phyloP scores from a whole-genome alignment of 2,113 vertebrate species.

The Nettapus auritus region DNA sequence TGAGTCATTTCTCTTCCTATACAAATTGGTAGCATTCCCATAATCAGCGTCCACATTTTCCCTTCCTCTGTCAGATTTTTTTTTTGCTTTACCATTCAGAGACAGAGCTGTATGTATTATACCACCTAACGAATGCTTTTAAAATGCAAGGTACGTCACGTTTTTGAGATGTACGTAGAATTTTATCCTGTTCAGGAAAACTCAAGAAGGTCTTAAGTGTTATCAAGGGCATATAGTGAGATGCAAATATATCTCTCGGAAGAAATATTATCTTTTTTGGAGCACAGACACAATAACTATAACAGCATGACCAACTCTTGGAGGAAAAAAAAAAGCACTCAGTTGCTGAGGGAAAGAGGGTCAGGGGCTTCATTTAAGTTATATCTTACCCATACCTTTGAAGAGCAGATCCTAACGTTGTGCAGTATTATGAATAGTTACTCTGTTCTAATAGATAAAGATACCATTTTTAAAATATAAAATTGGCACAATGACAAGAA shows the following conservation, averaged over 20 bases:
- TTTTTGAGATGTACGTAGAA: background rate
- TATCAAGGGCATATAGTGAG: background rate
- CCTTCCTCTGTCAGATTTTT: background rate
- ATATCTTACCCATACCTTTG: background rate
- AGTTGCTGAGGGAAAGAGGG: background rate
- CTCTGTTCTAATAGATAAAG: background rate
- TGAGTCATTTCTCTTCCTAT: slow-evolving; percentile 53
- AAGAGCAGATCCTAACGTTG: background rate
- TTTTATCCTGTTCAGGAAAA: background rate
- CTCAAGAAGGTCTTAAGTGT: background rate
- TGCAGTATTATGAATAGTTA: background rate
- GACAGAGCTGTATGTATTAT: background rate
- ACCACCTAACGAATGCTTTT: background rate
- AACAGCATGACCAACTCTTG: background rate
- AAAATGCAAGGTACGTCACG: background rate
- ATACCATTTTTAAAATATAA: too few relatives aligned
- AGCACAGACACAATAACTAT: background rate
- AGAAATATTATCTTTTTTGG: background rate
- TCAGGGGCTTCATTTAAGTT: background rate
- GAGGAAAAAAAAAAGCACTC: background rate
- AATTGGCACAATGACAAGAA: background rate
- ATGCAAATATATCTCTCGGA: background rate
- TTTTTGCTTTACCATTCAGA: background rate
- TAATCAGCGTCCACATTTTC: background rate
- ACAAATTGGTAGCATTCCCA: background rate